A percentile compares a stretch with the other conserved stretches of the same genome.
These are phyloP conservation scores for Bucco capensis DNA, from an alignment of 2,113 vertebrate species.

Conservation along the genomic window DNA sequence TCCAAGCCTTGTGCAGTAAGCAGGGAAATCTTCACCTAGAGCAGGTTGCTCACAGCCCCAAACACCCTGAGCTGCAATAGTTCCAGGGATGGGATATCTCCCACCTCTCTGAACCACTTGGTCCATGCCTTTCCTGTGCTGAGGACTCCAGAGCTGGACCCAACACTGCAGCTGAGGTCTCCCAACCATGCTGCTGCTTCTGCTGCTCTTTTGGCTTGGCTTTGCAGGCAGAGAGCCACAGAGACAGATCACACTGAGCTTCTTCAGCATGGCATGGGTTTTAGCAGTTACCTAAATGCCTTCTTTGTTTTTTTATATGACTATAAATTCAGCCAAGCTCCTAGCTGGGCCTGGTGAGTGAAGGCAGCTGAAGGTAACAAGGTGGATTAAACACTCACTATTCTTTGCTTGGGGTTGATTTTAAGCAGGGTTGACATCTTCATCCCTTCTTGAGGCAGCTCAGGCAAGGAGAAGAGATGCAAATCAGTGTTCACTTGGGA, in stretches of 20 bases:
- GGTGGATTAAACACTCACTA: background rate
- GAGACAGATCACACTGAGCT: too few species aligned
- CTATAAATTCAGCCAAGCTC: background rate
- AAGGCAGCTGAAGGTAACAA: background rate
- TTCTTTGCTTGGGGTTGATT: constrained; percentile 38
- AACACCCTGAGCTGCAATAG: background rate
- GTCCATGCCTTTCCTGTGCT: too few species aligned
- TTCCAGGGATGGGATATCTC: too few species aligned
- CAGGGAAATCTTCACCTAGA: background rate
- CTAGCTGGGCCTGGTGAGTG: background rate
- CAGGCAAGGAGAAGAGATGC: background rate
- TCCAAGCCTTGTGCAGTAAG: background rate
- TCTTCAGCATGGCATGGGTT: too few species aligned
- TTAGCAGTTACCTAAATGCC: background rate
- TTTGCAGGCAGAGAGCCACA: too few species aligned
- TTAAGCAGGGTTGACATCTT: constrained; percentile 36
- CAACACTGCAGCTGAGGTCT: background rate
- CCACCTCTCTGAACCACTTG: too few species aligned
- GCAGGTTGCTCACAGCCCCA: background rate
- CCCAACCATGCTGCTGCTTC: too few species aligned
- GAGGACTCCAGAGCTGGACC: too few species aligned
- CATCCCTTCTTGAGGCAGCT: background rate
- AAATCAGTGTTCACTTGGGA: background rate
- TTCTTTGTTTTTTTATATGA: background rate
- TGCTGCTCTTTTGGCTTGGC: too few species aligned